Conservation (phyloP, 2,797 vertebrate genomes). For the Bufotes viridis region DNA sequence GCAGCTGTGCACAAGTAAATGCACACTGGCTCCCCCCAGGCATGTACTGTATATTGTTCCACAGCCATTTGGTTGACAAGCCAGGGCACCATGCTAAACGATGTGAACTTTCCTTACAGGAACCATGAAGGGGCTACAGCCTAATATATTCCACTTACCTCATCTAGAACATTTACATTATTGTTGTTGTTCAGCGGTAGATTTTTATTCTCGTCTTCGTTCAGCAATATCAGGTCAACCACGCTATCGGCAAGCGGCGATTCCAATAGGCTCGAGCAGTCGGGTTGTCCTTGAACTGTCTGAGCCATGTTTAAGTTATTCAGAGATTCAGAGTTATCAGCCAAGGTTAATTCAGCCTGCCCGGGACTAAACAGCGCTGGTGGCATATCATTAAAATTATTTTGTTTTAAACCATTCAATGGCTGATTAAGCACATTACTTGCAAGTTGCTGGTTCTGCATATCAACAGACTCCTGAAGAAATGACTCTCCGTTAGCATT, state of each 20-base stretch:
- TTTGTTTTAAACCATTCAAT: slow-evolving; percentile 60
- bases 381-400: slow-evolving; percentile 49
- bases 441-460: slow-evolving; percentile 64
- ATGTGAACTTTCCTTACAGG: background rate
- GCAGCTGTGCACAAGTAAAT: background rate
- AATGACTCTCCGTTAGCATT: background rate
- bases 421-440: slow-evolving; percentile 61
- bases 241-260: slow-evolving; percentile 69
- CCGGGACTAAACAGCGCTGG: slow-evolving; percentile 72
- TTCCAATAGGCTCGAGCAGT: slow-evolving; percentile 22
- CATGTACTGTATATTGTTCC: background rate
- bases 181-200: slow-evolving; percentile 48
- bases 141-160: background rate
- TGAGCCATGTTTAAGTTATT: slow-evolving; percentile 52
- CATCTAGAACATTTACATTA: background rate
- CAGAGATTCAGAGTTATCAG: slow-evolving; percentile 59
- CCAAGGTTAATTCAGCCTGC: slow-evolving; percentile 64
- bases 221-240: slow-evolving; percentile 65
- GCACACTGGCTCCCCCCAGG: background rate
- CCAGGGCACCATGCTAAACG: too few relatives aligned
- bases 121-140: background rate
- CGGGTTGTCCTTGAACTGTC: slow-evolving; percentile 61
- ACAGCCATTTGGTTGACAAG: too few relatives aligned
- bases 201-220: slow-evolving; percentile 54
- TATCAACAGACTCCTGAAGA: slow-evolving; percentile 63